Evolutionary conservation across 1,140 invertebrate species (phyloP), one percentile per base, ranked within the genome.

Genomic region (Cyclina sinensis): DNA sequence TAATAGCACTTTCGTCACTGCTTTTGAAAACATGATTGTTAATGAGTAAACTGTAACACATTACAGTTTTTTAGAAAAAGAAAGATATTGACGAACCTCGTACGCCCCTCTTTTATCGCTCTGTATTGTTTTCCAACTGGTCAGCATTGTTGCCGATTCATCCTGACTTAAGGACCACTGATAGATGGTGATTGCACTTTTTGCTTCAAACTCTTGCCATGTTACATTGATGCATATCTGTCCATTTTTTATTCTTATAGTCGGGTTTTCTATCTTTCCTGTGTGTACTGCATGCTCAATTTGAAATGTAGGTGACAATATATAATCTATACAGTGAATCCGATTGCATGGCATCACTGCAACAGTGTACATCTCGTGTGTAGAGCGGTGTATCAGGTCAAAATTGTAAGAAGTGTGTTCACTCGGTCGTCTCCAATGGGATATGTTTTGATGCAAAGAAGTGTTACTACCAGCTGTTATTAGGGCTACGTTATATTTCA

Each of bases 121-220:
- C 14, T 46, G 21, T 21, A 76, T 30, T 7, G n/a, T 32, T 37
- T 62, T 62, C 78, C 78, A 80, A 1, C 12, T 24, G 9, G 51
- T 57, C 18, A 80, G 30, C 30, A 80, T 11, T 30, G 24, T 62
- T 62, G n/a, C 16, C 78, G 27, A 14, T 37, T 80, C 24, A 18
- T 80, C 78, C 16, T 54, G 43, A 35, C 78, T 80, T 16, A 80
- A 18, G n/a, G 51, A 37, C 78, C 51, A 80, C 37, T 54, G 78
- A 27, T 80, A 80, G 5, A 80, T 59, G 0, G 43, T 62, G 21
- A 80, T 59, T 5, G 11, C 24, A 43, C 57, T 57, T 18, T 37
- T 80, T 24, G 70, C 37, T 80, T 62, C 27, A 35, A 59, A 59
- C 18, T 39, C 1, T 80, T 35, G 2, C 78, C 78, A 80, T 62